phyloP scores from a whole-genome alignment of 2,797 vertebrate genomes.

The Meda fulgida region DNA sequence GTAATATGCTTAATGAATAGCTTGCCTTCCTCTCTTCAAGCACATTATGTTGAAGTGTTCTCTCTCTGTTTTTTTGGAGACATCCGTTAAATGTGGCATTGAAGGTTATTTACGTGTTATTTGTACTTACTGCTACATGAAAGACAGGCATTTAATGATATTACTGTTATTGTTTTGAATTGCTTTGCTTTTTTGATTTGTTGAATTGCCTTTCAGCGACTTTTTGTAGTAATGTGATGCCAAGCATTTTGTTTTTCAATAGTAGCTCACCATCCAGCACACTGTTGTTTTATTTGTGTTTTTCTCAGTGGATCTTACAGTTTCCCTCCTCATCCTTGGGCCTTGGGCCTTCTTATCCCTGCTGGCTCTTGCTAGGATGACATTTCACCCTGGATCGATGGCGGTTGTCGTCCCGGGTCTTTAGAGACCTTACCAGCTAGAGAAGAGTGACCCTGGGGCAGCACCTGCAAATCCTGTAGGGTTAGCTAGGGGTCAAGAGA shows the following conservation, averaged over 20 bases:
- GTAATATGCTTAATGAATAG: constrained; percentile 62
- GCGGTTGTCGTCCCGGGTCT: constrained; percentile 27
- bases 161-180: constrained; percentile 11
- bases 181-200: not conserved
- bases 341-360: constrained; percentile 51
- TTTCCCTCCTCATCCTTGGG: constrained; percentile 26
- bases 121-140: constrained; percentile 37
- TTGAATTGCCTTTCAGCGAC: not conserved
- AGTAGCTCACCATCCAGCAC: not conserved
- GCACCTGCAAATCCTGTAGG: constrained; percentile 31
- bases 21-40: constrained; percentile 44
- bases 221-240: not conserved
- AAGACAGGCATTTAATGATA: constrained; percentile 18
- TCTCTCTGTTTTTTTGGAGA: constrained; percentile 6
- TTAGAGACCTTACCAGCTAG: constrained; percentile 34
- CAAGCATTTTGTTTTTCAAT: not conserved
- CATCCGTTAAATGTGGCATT: constrained; percentile 38
- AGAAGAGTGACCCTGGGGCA: constrained; percentile 37
- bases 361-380: constrained; percentile 49
- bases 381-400: constrained; percentile 59
- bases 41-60: constrained; percentile 51
- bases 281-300: not conserved
- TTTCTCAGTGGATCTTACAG: constrained; percentile 8
- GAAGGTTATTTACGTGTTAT: constrained; percentile 39
- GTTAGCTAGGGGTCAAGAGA: constrained; percentile 25